A percentile compares a stretch with the other conserved stretches of the same genome.
phyloP scores from a whole-genome alignment of 2,888 invertebrate genomes.

The Clivina fossor region DNA sequence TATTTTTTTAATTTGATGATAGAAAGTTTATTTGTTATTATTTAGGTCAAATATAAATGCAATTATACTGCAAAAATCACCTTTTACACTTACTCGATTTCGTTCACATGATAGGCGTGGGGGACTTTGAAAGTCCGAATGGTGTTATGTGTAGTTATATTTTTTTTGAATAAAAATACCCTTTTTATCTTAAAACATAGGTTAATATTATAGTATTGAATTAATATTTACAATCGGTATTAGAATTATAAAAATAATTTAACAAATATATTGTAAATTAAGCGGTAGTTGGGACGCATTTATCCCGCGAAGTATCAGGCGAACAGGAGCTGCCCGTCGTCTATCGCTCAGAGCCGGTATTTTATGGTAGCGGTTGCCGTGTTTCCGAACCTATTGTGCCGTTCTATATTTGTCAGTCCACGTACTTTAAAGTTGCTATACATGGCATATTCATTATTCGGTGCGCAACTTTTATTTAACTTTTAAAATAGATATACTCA shows the following conservation, averaged over 20 bases:
- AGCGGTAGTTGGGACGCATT: conserved; percentile 8
- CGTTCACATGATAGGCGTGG: conserved; percentile 6
- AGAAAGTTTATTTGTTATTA: conserved; percentile 29
- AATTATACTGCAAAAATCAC: conserved; percentile 12
- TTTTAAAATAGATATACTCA: too few species aligned
- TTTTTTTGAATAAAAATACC: conserved; percentile 1
- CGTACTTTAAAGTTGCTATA: too few species aligned
- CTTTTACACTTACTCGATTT: conserved; percentile 5
- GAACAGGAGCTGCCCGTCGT: conserved; percentile 12
- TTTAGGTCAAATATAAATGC: conserved; percentile 30
- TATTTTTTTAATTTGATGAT: conserved; percentile 13
- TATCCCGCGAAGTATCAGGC: conserved; percentile 28
- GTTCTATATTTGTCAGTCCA: conserved; percentile 5
- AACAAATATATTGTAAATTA: conserved; percentile 9
- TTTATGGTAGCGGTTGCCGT: conserved; percentile 3
- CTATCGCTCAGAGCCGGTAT: conserved; percentile 5
- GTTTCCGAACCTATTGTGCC: conserved; percentile 8
- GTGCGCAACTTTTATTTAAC: too few species aligned
- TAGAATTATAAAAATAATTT: conserved; percentile 18
- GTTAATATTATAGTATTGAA: not conserved
- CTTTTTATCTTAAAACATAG: not conserved
- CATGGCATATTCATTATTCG: too few species aligned
- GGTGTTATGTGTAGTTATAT: too few species aligned
- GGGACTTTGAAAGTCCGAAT: too few species aligned
- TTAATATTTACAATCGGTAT: too few species aligned